phyloP scores from a whole-genome alignment of 2,113 vertebrate species.

The Circaetus cinerascens region DNA sequence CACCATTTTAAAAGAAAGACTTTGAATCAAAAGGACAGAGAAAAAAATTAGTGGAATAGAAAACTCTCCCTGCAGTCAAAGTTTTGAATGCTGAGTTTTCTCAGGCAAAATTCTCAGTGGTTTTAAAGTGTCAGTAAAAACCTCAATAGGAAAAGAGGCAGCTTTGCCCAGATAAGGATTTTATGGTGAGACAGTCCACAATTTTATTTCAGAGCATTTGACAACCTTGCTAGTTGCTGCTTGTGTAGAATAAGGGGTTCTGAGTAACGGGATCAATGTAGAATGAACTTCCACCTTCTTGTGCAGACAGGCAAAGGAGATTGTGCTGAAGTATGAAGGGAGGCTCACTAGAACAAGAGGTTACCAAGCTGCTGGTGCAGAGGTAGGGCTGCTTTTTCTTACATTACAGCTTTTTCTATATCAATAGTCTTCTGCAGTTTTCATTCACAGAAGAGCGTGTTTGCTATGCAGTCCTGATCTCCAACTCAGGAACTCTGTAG shows the following conservation, averaged over 20 bases:
- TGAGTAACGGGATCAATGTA: accelerated
- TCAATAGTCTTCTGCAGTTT: neutral
- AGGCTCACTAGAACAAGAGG: conserved; percentile 92
- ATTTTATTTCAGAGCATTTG: neutral
- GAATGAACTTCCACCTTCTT: neutral
- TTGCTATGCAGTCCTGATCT: neutral
- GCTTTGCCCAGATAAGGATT: neutral
- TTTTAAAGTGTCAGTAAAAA: neutral
- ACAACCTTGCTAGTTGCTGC: neutral
- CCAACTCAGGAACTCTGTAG: neutral
- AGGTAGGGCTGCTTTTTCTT: conserved; percentile 72
- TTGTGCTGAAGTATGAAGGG: conserved; percentile 93
- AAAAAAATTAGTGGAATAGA: neutral
- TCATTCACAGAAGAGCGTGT: neutral
- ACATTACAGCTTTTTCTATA: neutral
- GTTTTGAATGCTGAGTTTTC: neutral
- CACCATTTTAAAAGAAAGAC: neutral
- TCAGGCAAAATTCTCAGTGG: neutral
- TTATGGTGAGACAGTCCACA: neutral
- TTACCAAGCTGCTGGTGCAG: conserved; percentile 95
- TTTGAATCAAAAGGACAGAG: neutral
- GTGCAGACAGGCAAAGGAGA: conserved; percentile 90
- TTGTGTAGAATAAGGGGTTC: neutral
- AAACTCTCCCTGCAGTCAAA: neutral
- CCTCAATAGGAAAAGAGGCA: neutral